phyloP scores from a whole-genome alignment of 2,888 invertebrate species.

The Candidula unifasciata region DNA sequence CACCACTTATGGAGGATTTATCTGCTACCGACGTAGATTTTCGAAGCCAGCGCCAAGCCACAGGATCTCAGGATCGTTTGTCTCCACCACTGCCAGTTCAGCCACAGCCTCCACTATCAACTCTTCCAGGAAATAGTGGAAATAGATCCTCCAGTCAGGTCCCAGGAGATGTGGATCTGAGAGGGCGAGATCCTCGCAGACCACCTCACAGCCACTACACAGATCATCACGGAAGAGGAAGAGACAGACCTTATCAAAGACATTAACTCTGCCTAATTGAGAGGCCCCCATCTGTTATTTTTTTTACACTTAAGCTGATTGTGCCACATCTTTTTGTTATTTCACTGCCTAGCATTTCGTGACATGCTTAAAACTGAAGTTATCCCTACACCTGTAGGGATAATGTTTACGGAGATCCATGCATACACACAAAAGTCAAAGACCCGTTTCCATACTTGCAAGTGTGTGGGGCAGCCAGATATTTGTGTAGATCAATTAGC shows the following conservation, averaged over 20 bases:
- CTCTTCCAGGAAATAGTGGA: conserved; percentile 35
- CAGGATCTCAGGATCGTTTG: background rate
- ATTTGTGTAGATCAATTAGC: no score
- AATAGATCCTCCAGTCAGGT: background rate
- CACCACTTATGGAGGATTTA: conserved; percentile 13
- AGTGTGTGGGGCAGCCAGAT: no score
- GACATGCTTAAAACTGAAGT: no score
- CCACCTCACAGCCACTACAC: background rate
- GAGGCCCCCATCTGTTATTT: no score
- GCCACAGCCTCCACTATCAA: conserved; percentile 36
- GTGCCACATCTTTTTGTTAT: no score
- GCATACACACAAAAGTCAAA: no score
- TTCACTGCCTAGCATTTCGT: no score
- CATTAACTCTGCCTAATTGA: background rate
- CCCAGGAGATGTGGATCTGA: conserved; percentile 28
- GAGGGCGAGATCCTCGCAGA: background rate
- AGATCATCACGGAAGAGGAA: background rate
- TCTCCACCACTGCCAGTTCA: conserved; percentile 17
- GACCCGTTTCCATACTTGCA: no score
- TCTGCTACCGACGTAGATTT: conserved; percentile 46
- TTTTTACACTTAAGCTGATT: no score
- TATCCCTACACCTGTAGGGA: no score
- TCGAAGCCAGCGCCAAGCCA: conserved; percentile 1
- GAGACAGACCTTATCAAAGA: background rate
- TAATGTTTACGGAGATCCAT: no score